Evolutionary conservation across 2,797 vertebrate species (phyloP).

Genomic region (Typhlichthys subterraneus): DNA sequence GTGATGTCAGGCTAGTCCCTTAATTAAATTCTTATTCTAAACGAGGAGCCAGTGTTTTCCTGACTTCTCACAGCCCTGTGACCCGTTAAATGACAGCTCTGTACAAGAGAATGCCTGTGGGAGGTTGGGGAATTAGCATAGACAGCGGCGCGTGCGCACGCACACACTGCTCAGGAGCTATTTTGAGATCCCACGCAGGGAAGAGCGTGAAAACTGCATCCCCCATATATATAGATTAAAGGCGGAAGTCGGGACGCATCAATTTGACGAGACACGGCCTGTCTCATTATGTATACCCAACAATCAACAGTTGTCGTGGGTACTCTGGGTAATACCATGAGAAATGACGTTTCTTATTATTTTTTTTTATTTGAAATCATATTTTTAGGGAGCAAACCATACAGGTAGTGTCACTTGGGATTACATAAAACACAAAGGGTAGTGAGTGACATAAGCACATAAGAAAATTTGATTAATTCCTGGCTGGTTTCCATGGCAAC

Average conservation of each 20-base stretch:
- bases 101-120: conserved; percentile 41
- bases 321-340: conserved; percentile 3
- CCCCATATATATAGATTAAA: conserved; percentile 44
- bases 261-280: conserved; percentile 35
- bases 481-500: conserved; percentile 50
- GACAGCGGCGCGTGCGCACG: conserved; percentile 15
- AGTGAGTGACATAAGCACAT: conserved; percentile 42
- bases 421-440: conserved; percentile 45
- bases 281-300: conserved; percentile 17
- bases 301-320: background rate
- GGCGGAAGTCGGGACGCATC: conserved; percentile 24
- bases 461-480: conserved; percentile 36
- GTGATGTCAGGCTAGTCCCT: conserved; percentile 33
- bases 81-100: conserved; percentile 56
- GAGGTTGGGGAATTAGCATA: conserved; percentile 55
- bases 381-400: background rate
- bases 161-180: conserved; percentile 38
- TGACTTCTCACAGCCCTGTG: conserved; percentile 11
- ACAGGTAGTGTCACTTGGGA: conserved; percentile 10
- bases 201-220: conserved; percentile 49
- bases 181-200: conserved; percentile 49
- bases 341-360: background rate
- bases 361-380: background rate
- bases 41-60: conserved; percentile 39
- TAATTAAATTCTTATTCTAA: conserved; percentile 46